These are phyloP conservation scores for Sicus ferrugineus DNA, from an alignment of 2,888 invertebrate species.

Conservation along the genomic window DNA sequence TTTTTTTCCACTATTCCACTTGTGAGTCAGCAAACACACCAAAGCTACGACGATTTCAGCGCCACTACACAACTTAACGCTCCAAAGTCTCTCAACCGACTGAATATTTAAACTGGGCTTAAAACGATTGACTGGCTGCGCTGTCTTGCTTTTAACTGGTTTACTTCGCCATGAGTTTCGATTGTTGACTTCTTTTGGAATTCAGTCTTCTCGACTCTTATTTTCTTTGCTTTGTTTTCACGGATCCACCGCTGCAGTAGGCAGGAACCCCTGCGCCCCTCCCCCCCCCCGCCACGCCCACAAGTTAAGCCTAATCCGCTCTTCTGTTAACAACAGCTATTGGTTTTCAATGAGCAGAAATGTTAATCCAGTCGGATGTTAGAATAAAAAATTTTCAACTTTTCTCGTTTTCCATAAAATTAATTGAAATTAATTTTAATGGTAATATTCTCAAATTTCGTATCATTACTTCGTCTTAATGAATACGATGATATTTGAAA, in stretches of 20 bases:
- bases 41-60: too few species aligned
- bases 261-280: too few species aligned
- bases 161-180: slow-evolving; percentile 15
- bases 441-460: too few species aligned
- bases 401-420: neutral
- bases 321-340: too few species aligned
- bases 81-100: slow-evolving; percentile 41
- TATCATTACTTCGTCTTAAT: too few species aligned
- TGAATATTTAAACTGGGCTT: slow-evolving; percentile 26
- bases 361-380: neutral
- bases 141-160: neutral
- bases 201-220: neutral
- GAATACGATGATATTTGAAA: too few species aligned
- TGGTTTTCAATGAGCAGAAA: too few species aligned
- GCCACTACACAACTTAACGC: slow-evolving; percentile 36
- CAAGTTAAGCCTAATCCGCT: too few species aligned
- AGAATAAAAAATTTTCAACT: neutral
- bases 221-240: neutral
- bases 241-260: neutral
- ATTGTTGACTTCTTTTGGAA: slow-evolving; percentile 13
- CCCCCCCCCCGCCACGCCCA: too few species aligned
- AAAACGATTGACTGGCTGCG: neutral
- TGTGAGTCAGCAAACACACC: too few species aligned
- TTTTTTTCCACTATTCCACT: neutral
- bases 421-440: neutral